Percentiles rank a stretch among this genome's conserved stretches.
These are phyloP conservation scores for Stichodactyla mertensii DNA, from an alignment of 64 coral and sea anemone genomes.

Conservation along the genomic window DNA sequence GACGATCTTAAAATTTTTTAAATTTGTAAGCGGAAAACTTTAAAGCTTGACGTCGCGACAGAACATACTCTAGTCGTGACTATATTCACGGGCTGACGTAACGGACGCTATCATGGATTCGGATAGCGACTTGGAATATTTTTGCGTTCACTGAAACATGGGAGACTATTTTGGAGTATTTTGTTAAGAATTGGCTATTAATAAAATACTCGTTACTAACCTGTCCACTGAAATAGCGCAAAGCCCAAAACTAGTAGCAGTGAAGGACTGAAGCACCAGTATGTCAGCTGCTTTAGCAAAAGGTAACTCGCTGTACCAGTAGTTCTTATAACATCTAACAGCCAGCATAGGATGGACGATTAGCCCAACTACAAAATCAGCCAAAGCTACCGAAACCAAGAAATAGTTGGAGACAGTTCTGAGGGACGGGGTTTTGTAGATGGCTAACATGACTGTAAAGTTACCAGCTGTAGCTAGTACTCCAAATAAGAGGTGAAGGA, in stretches of 20 bases:
- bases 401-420: conserved; percentile 31
- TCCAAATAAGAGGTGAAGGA: conserved; percentile 1
- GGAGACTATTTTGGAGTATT: too few species aligned
- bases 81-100: too few species aligned
- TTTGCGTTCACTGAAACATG: too few species aligned
- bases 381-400: conserved; percentile 19
- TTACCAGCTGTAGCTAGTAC: conserved; percentile 3
- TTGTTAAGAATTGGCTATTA: too few species aligned
- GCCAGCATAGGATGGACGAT: conserved; percentile 16
- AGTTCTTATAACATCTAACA: neutral
- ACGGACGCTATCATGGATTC: too few species aligned
- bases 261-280: conserved; percentile 5
- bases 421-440: conserved; percentile 14
- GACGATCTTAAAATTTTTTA: too few species aligned
- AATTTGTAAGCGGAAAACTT: too few species aligned
- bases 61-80: too few species aligned
- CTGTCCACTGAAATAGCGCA: conserved; percentile 31
- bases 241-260: conserved; percentile 15
- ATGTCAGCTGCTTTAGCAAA: conserved; percentile 7
- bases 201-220: neutral
- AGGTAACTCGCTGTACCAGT: neutral
- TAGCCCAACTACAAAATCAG: conserved; percentile 25
- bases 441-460: conserved; percentile 7
- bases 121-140: too few species aligned
- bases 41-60: too few species aligned